Evolutionary conservation across 1,140 invertebrate species (phyloP).

Genomic region (Dufourea novaeangliae): DNA sequence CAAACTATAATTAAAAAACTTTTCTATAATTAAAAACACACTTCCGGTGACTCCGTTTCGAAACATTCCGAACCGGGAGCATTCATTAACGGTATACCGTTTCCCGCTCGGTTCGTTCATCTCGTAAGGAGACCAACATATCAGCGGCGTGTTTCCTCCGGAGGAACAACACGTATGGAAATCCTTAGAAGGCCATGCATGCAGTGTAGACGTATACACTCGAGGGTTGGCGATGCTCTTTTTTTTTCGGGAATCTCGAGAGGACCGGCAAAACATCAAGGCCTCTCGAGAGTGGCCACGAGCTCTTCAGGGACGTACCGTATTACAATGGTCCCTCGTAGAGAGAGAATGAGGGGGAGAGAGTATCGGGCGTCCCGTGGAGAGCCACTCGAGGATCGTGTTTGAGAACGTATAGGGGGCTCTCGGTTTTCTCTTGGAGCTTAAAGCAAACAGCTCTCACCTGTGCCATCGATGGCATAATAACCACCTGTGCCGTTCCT

Average conservation of each 20-base stretch:
- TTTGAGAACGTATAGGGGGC: constrained; percentile 67
- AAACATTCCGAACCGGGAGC: too few species aligned
- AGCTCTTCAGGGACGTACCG: constrained; percentile 68
- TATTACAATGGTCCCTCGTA: constrained; percentile 72
- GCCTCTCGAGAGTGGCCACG: constrained; percentile 62
- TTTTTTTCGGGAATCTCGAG: constrained; percentile 56
- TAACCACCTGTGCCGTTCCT: constrained; percentile 62
- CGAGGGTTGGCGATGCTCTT: constrained; percentile 49
- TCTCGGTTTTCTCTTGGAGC: constrained; percentile 72
- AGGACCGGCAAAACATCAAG: constrained; percentile 74
- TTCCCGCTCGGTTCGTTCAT: constrained; percentile 11
- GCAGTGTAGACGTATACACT: constrained; percentile 50
- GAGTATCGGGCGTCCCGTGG: constrained; percentile 72
- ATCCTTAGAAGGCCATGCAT: constrained; percentile 65
- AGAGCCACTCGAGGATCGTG: constrained; percentile 72
- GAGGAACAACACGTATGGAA: constrained; percentile 51
- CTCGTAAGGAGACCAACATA: constrained; percentile 13
- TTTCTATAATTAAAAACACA: too few species aligned
- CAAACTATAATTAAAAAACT: too few species aligned
- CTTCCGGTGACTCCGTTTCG: too few species aligned
- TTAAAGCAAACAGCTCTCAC: constrained; percentile 70
- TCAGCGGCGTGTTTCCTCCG: constrained; percentile 12
- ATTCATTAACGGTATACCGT: constrained; percentile 3
- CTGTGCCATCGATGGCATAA: constrained; percentile 70
- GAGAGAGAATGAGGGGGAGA: constrained; percentile 48